Evolutionary conservation across 2,888 invertebrate species (phyloP).

Genomic region (Macrosiphum euphorbiae): DNA sequence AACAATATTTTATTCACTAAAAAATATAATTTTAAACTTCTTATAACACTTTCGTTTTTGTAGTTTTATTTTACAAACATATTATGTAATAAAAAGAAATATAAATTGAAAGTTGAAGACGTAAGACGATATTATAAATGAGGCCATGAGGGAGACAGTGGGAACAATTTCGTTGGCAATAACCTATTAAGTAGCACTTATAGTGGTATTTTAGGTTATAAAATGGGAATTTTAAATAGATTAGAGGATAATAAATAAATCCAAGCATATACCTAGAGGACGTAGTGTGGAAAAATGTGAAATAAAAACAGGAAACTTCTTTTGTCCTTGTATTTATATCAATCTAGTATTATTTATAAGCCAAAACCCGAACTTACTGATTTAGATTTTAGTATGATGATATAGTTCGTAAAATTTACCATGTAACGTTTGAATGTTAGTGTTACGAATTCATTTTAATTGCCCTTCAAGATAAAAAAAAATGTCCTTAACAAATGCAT

Average conservation of each 20-base stretch:
- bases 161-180: neutral
- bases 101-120: neutral
- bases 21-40: neutral
- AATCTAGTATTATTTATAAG: neutral
- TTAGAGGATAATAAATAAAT: neutral
- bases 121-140: neutral
- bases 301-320: neutral
- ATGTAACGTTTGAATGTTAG: neutral
- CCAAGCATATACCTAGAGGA: neutral
- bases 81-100: neutral
- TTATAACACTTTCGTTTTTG: neutral
- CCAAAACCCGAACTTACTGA: neutral
- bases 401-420: neutral
- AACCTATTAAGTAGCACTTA: neutral
- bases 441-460: neutral
- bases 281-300: neutral
- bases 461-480: neutral
- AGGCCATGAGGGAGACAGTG: neutral
- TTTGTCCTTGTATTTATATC: neutral
- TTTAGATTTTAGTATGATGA: neutral
- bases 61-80: neutral
- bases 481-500: neutral
- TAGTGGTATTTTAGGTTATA: neutral
- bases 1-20: neutral
- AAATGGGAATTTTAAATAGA: neutral